Conservation (phyloP, 2,888 invertebrate genomes). For the Ornithoptera alexandrae region DNA sequence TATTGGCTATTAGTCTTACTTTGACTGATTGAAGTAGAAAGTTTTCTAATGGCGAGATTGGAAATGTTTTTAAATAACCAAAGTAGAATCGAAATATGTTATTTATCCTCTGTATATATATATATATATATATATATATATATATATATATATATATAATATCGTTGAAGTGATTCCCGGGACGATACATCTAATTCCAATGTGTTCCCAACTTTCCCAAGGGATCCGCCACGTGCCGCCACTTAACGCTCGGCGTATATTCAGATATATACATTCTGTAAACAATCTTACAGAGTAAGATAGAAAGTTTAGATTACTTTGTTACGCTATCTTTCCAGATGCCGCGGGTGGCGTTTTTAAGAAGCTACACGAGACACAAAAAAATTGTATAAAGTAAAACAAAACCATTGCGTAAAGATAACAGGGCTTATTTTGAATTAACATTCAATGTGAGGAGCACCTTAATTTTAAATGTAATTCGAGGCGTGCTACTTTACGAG, state of each 20-base stretch:
- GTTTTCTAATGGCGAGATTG: slow-evolving; percentile 11
- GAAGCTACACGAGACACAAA: slow-evolving; percentile 67
- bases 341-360: slow-evolving; percentile 58
- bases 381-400: slow-evolving; percentile 71
- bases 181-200: slow-evolving; percentile 70
- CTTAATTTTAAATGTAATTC: slow-evolving; percentile 26
- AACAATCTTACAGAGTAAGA: slow-evolving; percentile 37
- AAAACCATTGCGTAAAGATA: slow-evolving; percentile 56
- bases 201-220: slow-evolving; percentile 58
- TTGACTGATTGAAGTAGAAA: slow-evolving; percentile 22
- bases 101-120: neutral
- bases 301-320: slow-evolving; percentile 60
- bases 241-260: slow-evolving; percentile 68
- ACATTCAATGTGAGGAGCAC: slow-evolving; percentile 25
- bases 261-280: slow-evolving; percentile 45
- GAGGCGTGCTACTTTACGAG: slow-evolving; percentile 22
- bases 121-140: no score
- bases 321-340: slow-evolving; percentile 47
- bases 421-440: slow-evolving; percentile 24
- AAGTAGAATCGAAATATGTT: neutral
- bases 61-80: neutral
- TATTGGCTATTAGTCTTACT: slow-evolving; percentile 18
- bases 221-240: slow-evolving; percentile 70
- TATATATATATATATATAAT: slow-evolving; percentile 38
- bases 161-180: slow-evolving; percentile 66